Conservation (phyloP, 2,888 invertebrate genomes). For the Thalpophila matura region DNA sequence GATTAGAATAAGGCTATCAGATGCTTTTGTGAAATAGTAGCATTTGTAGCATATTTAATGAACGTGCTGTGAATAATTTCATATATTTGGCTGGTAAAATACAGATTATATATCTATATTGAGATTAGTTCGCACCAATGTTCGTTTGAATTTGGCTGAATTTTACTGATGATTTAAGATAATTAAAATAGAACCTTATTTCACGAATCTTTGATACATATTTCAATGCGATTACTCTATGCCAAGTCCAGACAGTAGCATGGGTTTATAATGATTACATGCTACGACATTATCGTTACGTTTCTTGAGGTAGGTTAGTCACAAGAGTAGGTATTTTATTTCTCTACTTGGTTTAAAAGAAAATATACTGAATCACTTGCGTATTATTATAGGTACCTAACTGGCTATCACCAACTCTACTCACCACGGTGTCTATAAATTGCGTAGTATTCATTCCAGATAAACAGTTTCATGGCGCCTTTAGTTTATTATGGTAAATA, state of each 20-base stretch:
- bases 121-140: slow-evolving; percentile 32
- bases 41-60: slow-evolving; percentile 37
- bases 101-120: slow-evolving; percentile 28
- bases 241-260: background rate
- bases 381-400: slow-evolving; percentile 26
- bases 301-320: slow-evolving; percentile 49
- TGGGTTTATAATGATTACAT: background rate
- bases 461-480: background rate
- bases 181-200: background rate
- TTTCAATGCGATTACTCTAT: background rate
- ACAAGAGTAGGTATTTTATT: slow-evolving; percentile 34
- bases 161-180: slow-evolving; percentile 3
- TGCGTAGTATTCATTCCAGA: slow-evolving; percentile 15
- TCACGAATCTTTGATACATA: background rate
- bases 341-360: slow-evolving; percentile 38
- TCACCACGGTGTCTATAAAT: slow-evolving; percentile 2
- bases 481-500: background rate
- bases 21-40: slow-evolving; percentile 40
- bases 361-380: slow-evolving; percentile 51
- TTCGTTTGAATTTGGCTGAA: slow-evolving; percentile 13
- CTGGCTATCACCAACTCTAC: slow-evolving; percentile 5
- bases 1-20: slow-evolving; percentile 39
- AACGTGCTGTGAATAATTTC: slow-evolving; percentile 42
- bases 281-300: slow-evolving; percentile 9
- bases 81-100: slow-evolving; percentile 30